Evolutionary conservation across 1,140 invertebrate genomes (phyloP), one percentile per base, ranked within the genome.

Genomic region (Tachypleus tridentatus): DNA sequence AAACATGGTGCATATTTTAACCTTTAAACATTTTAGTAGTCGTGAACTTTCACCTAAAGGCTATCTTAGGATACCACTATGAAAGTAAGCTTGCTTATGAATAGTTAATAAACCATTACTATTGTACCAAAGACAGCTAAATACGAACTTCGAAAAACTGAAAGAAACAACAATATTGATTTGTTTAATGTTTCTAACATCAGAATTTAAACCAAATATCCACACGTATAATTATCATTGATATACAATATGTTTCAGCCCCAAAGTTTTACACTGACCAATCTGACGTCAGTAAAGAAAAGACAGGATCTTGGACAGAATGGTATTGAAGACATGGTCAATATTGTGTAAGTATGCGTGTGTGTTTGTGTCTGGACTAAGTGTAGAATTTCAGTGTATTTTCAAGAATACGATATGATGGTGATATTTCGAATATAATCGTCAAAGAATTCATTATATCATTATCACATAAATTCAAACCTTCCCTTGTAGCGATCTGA

Each of bases 251-350:
- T 60, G 11, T 67, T 71, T 50, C 81, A 93, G 89, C 84, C 89
- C 29, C 89, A 91, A 78, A 83, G 86, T 58, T 93, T 93, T 76
- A 91, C 91, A 50, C 81, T 93, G 61, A 88, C 88, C 65, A 89
- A 88, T 73, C 82, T 90, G 57, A 87, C 65, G n/a, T 63, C 69
- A 48, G 68, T 70, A 6, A 49, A 60, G 10, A 69, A 70, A 8
- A 84, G 90, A 51, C 88, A 93, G 78, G 90, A 93, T 78, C 80
- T 94, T 63, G 91, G 90, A 7, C 85, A 86, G 70, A 85, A 84
- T 75, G 91, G 91, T 49, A 87, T 94, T 52, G 90, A 93, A 71
- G 91, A 95, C 73, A 93, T 95, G 90, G 93, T 91, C 58, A 84
- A 88, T 70, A 81, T 94, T 58, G 84, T 85, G 80, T 86, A 74